Base-by-base conservation (phyloP, 2,797 vertebrate species). In the Zalophus californianus region DNA sequence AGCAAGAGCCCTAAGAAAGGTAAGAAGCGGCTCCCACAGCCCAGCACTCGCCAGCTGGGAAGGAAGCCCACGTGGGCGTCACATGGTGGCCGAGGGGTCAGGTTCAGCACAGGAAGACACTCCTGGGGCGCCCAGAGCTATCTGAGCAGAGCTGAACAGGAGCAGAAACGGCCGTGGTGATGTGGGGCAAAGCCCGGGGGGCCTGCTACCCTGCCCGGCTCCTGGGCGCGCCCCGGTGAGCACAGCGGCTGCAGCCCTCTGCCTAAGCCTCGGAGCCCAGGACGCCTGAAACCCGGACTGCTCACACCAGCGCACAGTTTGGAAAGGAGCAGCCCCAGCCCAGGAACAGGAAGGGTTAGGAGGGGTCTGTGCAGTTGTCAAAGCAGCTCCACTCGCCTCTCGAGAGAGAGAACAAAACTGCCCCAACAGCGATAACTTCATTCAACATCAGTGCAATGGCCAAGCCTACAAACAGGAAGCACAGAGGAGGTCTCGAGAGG, bases 391-490 rank as follows among this genome's bases (percentile, higher is more conserved):
- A 54, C 84, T 96, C 97, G 68, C 98, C 97, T 97, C 97, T 97
- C 84, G 73, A 1, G 38, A 56, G 97, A 92, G 93, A 98, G 98
- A 97, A 96, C 91, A 96, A 98, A 98, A 73, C 78, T 98, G 96
- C 97, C 97, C 97, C 52, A 97, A 96, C 7, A 87, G 89, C 52
- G 95, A 96, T 91, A 96, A 91, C 97, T 98, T 97, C 93, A 96
- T 95, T 98, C 96, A 98, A 97, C 93, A 95, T 90, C 10, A 18
- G 87, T 96, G 97, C 96, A 97, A 97, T 96, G 97, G 97, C 41
- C 92, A 68, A 91, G 82, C 50, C 97, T 98, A 98, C 97, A 98
- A 98, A 98, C 86, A 98, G 97, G 88, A 94, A 2, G 8, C 82
- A 66, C 29, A 75, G 91, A 94, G 97, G 95, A 83, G 83, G 35